Conservation (phyloP, 1,140 invertebrate genomes). For the Diploscapter pachys region DNA sequence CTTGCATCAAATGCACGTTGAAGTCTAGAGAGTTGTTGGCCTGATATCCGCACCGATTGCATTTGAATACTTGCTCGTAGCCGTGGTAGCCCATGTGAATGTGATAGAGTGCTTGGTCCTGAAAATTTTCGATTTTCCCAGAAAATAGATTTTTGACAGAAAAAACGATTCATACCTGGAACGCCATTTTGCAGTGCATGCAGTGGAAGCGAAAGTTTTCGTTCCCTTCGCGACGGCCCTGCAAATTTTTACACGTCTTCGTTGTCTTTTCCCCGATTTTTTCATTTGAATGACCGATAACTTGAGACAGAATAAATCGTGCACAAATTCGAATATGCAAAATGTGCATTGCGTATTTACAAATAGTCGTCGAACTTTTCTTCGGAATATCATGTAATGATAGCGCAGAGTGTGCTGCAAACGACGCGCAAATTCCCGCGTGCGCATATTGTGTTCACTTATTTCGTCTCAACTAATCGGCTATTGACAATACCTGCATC, state of each 20-base stretch:
- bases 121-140: slow-evolving; percentile 65
- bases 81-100: slow-evolving; percentile 94
- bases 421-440: no score
- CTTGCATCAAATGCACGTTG: slow-evolving; percentile 81
- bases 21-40: slow-evolving; percentile 78
- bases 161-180: slow-evolving; percentile 11
- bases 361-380: slow-evolving; percentile 1
- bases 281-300: neutral
- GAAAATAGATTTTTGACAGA: neutral
- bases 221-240: neutral
- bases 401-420: no score
- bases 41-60: slow-evolving; percentile 83
- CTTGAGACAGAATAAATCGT: no score
- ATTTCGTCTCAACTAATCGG: no score
- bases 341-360: no score
- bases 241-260: neutral
- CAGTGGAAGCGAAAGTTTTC: slow-evolving; percentile 66
- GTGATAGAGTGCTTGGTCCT: slow-evolving; percentile 80
- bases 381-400: neutral
- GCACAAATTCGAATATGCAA: no score
- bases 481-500: no score
- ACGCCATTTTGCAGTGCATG: slow-evolving; percentile 76
- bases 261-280: slow-evolving; percentile 1
- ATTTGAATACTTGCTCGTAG: slow-evolving; percentile 81
- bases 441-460: no score